Conservation (phyloP, 2,113 vertebrate species). For the Recurvirostra avosetta region DNA sequence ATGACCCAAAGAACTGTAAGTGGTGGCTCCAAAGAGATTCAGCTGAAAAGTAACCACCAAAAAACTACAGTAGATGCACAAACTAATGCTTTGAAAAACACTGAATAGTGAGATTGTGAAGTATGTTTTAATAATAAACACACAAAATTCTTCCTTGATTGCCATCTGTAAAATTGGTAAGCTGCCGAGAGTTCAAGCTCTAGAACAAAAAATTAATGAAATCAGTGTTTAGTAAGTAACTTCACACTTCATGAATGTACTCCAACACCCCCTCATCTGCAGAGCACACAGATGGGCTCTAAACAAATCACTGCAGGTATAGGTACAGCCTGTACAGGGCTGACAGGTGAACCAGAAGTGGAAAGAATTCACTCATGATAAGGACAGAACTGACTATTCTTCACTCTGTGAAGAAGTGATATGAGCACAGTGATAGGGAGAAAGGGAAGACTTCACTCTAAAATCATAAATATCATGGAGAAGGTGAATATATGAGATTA, state of each 20-base stretch:
- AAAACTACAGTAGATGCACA: neutral
- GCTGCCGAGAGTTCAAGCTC: neutral
- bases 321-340: neutral
- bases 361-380: neutral
- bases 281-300: neutral
- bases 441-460: neutral
- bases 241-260: neutral
- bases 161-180: neutral
- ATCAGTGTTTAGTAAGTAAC: neutral
- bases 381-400: neutral
- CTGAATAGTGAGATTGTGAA: neutral
- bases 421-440: neutral
- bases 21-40: neutral
- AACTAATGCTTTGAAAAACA: neutral
- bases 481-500: neutral
- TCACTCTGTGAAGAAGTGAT: neutral
- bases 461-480: neutral
- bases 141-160: neutral
- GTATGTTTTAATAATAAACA: neutral
- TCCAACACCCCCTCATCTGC: neutral
- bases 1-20: neutral
- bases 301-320: neutral
- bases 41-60: neutral
- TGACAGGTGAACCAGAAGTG: neutral
- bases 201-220: neutral